Base-by-base conservation (phyloP, 2,113 vertebrate species). In the Tetrao urogallus region DNA sequence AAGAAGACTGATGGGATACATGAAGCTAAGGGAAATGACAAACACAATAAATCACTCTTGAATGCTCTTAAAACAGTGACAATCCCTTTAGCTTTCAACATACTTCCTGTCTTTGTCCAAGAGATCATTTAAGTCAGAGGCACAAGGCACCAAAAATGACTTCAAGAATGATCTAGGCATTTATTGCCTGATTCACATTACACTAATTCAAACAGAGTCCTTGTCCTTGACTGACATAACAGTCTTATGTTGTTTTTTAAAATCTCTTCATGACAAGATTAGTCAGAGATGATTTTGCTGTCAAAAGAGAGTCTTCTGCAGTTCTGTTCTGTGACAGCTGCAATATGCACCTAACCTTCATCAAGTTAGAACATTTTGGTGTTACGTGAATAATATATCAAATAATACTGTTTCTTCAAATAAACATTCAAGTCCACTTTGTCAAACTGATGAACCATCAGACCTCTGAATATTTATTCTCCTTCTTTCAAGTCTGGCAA, bases 261-360 rank as follows among this genome's bases (percentile, higher is more conserved):
- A 65, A 86, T 25, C 42, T 63, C 63, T 71, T 17, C 65, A 43
- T 64, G 66, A 57, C 66, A 84, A 87, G 88, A 94, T 93, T 93
- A 95, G 81, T 92, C 96, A 96, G 86, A 93, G 86, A 92, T 79
- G 77, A 94, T 95, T 93, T 71, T 93, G 92, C 95, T 92, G 89
- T 95, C 93, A 96, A 77, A 81, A 94, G 90, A 67, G 18, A 78
- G 94, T 7, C 66, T 85, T 87, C 20, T 76, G 81, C 81, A 63
- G 83, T 11, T 82, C 92, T 90, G 38, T 22, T 91, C 76, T 34
- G 32, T 86, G 92, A 90, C 92, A 96, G 90, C 94, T 89, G 86
- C 89, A 87, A 69, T 75, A 66, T 86, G 88, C 83, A 88, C 52
- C 92, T 93, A 96, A 92, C 90, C 90, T 93, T 93, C 90, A 78